Conservation (phyloP, 2,797 vertebrate species). For the Moxostoma hubbsi region DNA sequence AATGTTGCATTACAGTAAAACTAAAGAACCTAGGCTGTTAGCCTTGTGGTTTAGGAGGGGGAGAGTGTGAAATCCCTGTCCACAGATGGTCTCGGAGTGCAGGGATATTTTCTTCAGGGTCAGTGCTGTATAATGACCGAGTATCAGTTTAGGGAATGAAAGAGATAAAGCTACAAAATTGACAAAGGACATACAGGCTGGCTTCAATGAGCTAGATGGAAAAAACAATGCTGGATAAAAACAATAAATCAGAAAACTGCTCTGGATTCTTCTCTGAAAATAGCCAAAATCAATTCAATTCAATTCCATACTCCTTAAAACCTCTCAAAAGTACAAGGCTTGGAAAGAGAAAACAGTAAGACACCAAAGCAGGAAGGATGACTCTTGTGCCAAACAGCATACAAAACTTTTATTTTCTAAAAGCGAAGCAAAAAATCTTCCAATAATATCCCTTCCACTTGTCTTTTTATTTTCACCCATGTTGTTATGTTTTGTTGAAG, state of each 20-base stretch:
- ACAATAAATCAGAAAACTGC: constrained; percentile 37
- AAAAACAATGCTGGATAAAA: constrained; percentile 28
- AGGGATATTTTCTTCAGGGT: constrained; percentile 36
- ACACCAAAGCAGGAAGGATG: background rate
- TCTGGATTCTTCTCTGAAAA: constrained; percentile 16
- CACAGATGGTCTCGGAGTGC: constrained; percentile 27
- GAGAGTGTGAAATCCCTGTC: constrained; percentile 19
- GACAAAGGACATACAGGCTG: constrained; percentile 12
- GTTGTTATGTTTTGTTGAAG: constrained; percentile 45
- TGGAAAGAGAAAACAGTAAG: background rate
- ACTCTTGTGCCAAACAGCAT: constrained; percentile 20
- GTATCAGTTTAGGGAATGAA: constrained; percentile 34
- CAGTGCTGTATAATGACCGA: constrained; percentile 36
- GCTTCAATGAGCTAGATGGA: constrained; percentile 2
- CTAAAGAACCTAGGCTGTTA: constrained; percentile 30
- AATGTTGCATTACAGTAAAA: constrained; percentile 42
- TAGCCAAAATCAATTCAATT: constrained; percentile 16
- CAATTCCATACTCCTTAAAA: constrained; percentile 17
- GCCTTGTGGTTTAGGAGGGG: constrained; percentile 41
- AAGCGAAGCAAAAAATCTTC: background rate
- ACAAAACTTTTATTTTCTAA: constrained; percentile 22
- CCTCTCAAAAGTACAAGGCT: background rate
- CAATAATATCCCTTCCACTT: constrained; percentile 13
- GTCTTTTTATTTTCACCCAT: constrained; percentile 22
- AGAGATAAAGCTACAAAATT: constrained; percentile 29